Evolutionary conservation across 2,797 vertebrate species (phyloP).

Genomic region (Typhlichthys subterraneus): DNA sequence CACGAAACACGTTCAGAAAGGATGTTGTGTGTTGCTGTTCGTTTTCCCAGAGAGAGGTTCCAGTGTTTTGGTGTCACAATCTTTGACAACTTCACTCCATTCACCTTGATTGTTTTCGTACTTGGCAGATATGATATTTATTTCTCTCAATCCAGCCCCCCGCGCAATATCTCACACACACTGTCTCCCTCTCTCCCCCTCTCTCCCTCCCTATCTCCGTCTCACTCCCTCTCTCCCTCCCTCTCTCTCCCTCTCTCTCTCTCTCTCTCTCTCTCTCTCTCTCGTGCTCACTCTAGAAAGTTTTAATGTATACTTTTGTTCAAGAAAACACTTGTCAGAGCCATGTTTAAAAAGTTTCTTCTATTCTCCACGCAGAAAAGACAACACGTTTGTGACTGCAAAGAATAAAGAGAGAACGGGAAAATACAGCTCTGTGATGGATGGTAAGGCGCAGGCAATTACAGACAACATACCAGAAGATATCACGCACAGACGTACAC

Average conservation of each 20-base stretch:
- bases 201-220: slow-evolving; percentile 30
- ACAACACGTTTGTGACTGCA: slow-evolving; percentile 50
- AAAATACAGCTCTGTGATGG: slow-evolving; percentile 52
- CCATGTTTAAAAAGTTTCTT: slow-evolving; percentile 49
- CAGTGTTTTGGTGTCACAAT: slow-evolving; percentile 57
- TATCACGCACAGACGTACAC: slow-evolving; percentile 28
- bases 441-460: slow-evolving; percentile 59
- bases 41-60: slow-evolving; percentile 55
- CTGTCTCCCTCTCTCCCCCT: slow-evolving; percentile 21
- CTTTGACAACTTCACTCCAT: slow-evolving; percentile 57
- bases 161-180: slow-evolving; percentile 21
- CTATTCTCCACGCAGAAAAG: slow-evolving; percentile 34
- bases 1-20: slow-evolving; percentile 8
- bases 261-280: slow-evolving; percentile 25
- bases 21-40: slow-evolving; percentile 46
- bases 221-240: neutral
- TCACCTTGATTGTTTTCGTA: slow-evolving; percentile 63
- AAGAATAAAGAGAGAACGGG: slow-evolving; percentile 38
- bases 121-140: slow-evolving; percentile 63
- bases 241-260: slow-evolving; percentile 20
- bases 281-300: slow-evolving; percentile 47
- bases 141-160: slow-evolving; percentile 42
- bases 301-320: slow-evolving; percentile 62
- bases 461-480: slow-evolving; percentile 50
- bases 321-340: slow-evolving; percentile 51